Base-by-base conservation (phyloP, 1,140 invertebrate genomes). In the Ceratina calcarata region DNA sequence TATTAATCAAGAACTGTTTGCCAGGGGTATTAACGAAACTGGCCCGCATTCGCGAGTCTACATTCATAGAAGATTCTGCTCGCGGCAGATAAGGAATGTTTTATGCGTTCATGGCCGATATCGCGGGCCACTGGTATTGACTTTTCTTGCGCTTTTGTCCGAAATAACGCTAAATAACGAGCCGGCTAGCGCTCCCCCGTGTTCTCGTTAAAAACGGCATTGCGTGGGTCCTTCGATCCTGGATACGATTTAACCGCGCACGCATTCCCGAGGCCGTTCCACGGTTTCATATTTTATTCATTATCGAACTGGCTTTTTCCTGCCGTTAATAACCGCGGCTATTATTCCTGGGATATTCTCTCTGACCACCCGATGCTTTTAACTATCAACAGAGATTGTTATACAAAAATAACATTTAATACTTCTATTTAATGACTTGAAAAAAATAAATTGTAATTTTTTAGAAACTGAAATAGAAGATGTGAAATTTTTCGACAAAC, bases 1-100 rank as follows among this genome's bases (percentile, higher is more conserved):
- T 45, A 45, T 45, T 45, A 45, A 45, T 45, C 37, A 45, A 45
- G 37, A 45, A 45, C 37, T 10, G 37, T 45, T 45, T 45, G 37
- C 37, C 37, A 45, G 32, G 32, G 32, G 37, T 32, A 32, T 32
- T n/a, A 22, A 18, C 32, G 27, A 10, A 45, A 16, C 27, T 32
- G 27, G 27, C 27, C 27, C 32, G 0, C 32, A 0, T 32, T 18
- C 20, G 49, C 32, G 58, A 6, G 32, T 45, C 37, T 18, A 61
- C 32, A 18, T 61, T 69, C 68, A 12, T 67, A 68, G 24, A 83
- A 80, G 81, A 71, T 49, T 24, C 67, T 84, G 86, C 78, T 82
- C 78, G 83, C 85, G 62, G 49, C 51, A 88, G 88, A 91, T 90
- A 90, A 90, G 88, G 81, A 73, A 82, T 89, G 78, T 88, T 90